Evolutionary conservation across 2,888 invertebrate species (phyloP).

Genomic region (Sphaeridia pumilis): DNA sequence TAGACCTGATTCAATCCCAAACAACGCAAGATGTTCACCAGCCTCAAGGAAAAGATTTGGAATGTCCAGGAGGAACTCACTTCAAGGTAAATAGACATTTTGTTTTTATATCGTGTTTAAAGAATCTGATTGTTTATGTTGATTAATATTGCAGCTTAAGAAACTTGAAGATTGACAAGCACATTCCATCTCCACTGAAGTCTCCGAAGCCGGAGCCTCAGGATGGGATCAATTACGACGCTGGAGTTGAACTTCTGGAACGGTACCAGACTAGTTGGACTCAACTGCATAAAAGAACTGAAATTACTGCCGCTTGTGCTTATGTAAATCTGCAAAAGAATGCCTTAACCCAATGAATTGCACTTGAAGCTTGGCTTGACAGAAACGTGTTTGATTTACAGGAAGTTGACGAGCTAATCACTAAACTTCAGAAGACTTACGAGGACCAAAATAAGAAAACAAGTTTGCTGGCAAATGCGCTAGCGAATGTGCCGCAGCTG

Average conservation of each 20-base stretch:
- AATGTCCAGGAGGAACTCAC: conserved; percentile 44
- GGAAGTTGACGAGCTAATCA: conserved; percentile 42
- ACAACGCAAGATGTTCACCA: conserved; percentile 45
- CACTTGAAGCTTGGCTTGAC: too few relatives aligned
- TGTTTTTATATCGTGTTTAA: too few relatives aligned
- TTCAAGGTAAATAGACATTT: too few relatives aligned
- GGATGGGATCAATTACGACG: conserved; percentile 47
- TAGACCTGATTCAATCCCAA: too few relatives aligned
- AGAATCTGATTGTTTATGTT: too few relatives aligned
- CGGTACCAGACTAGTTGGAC: conserved; percentile 63
- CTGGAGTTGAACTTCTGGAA: conserved; percentile 55
- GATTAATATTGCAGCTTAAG: conserved; percentile 27
- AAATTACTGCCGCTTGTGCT: conserved; percentile 51
- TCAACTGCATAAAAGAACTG: conserved; percentile 55
- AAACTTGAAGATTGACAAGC: conserved; percentile 32
- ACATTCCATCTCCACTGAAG: conserved; percentile 16
- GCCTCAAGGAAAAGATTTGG: conserved; percentile 43
- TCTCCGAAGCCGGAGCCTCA: conserved; percentile 10
- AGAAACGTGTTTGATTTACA: too few relatives aligned
- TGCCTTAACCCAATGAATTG: too few relatives aligned
- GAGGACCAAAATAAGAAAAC: conserved; percentile 42
- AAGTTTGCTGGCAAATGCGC: conserved; percentile 40
- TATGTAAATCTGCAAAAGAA: conserved; percentile 40
- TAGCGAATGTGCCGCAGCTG: conserved; percentile 44
- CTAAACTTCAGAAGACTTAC: conserved; percentile 42